These are phyloP conservation scores for Conger conger DNA, from an alignment of 2,113 vertebrate genomes.

Conservation along the genomic window DNA sequence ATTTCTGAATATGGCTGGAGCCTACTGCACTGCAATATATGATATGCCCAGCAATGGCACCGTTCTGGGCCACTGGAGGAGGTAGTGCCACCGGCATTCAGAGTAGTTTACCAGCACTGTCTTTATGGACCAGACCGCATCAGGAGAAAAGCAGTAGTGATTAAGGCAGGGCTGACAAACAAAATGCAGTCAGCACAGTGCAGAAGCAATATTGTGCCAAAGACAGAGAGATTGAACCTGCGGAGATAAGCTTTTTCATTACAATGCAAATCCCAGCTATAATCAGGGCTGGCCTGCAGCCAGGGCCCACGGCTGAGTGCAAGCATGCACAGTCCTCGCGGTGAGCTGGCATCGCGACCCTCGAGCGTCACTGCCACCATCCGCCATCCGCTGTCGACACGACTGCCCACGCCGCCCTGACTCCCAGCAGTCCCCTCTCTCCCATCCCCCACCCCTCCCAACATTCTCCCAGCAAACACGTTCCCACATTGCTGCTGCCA, in stretches of 20 bases:
- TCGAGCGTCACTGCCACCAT: constrained; percentile 36
- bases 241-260: constrained; percentile 61
- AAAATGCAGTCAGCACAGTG: constrained; percentile 3
- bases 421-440: background rate
- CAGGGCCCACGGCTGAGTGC: constrained; percentile 51
- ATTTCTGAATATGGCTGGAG: background rate
- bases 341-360: constrained; percentile 37
- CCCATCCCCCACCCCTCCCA: background rate
- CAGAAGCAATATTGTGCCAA: constrained; percentile 35
- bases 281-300: constrained; percentile 59
- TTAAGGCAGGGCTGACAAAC: constrained; percentile 19
- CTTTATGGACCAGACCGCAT: background rate
- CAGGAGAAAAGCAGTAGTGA: background rate
- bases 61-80: background rate
- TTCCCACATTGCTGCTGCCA: no score
- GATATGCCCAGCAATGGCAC: background rate
- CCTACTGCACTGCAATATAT: background rate
- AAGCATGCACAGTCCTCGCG: constrained; percentile 47
- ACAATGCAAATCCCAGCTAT: constrained; percentile 60
- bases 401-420: background rate
- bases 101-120: no score
- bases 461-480: no score
- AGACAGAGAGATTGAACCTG: constrained; percentile 49
- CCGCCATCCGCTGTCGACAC: constrained; percentile 2
- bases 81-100: background rate